Evolutionary conservation across 64 coral and sea anemone species (phyloP).

Genomic region (Astreopora myriophthalma): DNA sequence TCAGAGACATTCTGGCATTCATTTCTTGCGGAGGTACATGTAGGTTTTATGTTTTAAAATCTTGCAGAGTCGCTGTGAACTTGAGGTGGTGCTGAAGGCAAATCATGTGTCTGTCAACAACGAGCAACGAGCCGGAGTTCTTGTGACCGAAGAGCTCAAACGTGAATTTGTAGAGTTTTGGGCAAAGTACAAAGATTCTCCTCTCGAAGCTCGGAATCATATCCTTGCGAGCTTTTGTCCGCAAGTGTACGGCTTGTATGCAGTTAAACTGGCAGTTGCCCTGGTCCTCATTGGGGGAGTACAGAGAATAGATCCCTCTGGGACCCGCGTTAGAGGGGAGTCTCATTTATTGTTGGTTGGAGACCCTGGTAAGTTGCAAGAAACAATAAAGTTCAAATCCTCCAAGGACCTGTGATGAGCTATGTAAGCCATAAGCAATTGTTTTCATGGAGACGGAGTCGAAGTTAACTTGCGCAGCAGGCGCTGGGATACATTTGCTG

Average conservation of each 20-base stretch:
- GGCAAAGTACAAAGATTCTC: slow-evolving; percentile 67
- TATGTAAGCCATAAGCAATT: too few species aligned
- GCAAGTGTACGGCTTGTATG: slow-evolving; percentile 92
- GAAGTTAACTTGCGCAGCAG: too few species aligned
- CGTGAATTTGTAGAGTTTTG: slow-evolving; percentile 93
- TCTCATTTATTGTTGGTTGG: slow-evolving; percentile 90
- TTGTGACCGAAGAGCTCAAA: slow-evolving; percentile 94
- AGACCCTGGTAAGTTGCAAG: slow-evolving; percentile 81
- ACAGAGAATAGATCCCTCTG: slow-evolving; percentile 78
- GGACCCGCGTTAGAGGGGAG: slow-evolving; percentile 90
- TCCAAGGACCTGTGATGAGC: too few species aligned
- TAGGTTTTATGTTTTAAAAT: too few species aligned
- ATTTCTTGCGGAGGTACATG: too few species aligned
- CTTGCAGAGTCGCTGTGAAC: slow-evolving; percentile 86
- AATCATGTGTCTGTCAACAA: slow-evolving; percentile 96
- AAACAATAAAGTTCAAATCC: neutral
- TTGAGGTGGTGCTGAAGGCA: slow-evolving; percentile 86
- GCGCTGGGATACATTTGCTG: too few species aligned
- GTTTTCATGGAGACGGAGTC: neutral
- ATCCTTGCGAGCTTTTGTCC: slow-evolving; percentile 93
- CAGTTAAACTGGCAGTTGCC: slow-evolving; percentile 85
- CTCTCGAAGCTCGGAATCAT: slow-evolving; percentile 82
- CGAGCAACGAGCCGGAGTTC: slow-evolving; percentile 76
- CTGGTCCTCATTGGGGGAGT: slow-evolving; percentile 92
- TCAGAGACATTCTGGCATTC: neutral